A percentile compares a stretch with the other conserved stretches of the same genome.
These are phyloP conservation scores for Columba janthina DNA, from an alignment of 2,113 vertebrate species.

Conservation along the genomic window DNA sequence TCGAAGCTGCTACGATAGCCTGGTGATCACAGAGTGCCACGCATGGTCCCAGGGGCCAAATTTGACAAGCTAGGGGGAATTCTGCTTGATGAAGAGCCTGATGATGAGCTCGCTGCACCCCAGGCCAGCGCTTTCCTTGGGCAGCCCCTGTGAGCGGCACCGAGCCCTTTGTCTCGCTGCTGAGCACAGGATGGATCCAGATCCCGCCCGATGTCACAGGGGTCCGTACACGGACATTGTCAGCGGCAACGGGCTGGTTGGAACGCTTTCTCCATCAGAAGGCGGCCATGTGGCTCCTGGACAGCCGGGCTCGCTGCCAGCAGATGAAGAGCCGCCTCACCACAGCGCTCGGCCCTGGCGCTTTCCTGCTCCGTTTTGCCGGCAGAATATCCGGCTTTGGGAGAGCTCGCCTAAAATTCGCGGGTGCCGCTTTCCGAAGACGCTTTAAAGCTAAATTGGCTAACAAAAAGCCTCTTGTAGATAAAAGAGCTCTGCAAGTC, in stretches of 20 bases:
- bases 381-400: not conserved
- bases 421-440: conserved; percentile 18
- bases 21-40: rapidly evolving
- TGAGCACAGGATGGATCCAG: rapidly evolving
- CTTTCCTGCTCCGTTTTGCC: not conserved
- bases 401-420: not conserved
- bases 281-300: not conserved
- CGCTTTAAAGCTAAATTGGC: conserved; percentile 61
- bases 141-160: not conserved
- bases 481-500: conserved; percentile 76
- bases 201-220: rapidly evolving
- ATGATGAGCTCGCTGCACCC: rapidly evolving
- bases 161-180: not conserved
- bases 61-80: rapidly evolving
- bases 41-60: rapidly evolving
- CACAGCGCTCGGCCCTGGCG: rapidly evolving
- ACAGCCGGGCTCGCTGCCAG: rapidly evolving
- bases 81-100: not conserved
- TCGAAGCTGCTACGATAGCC: rapidly evolving
- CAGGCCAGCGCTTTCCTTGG: not conserved
- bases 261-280: not conserved
- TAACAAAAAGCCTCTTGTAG: conserved; percentile 74
- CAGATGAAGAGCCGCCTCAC: rapidly evolving
- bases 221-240: rapidly evolving
- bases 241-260: too few relatives aligned